phyloP scores from a whole-genome alignment of 2,888 invertebrate genomes.

The Drosophila pullipes region DNA sequence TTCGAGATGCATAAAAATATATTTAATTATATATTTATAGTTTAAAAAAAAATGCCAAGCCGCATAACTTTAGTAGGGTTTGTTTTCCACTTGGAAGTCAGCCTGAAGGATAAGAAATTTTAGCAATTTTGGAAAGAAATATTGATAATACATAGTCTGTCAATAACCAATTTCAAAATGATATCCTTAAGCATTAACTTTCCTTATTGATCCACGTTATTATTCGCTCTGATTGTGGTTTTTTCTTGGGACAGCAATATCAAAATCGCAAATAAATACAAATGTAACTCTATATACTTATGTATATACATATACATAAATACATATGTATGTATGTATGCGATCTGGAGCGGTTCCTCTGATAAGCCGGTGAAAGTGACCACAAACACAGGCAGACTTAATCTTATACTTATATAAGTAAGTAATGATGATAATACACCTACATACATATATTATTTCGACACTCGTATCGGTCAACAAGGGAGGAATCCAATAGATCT shows the following conservation, averaged over 20 bases:
- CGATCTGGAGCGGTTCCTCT: conserved; percentile 31
- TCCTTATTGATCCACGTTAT: background rate
- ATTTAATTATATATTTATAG: background rate
- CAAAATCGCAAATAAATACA: conserved; percentile 18
- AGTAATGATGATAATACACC: conserved; percentile 18
- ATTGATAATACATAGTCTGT: background rate
- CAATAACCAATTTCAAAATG: background rate
- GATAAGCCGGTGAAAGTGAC: conserved; percentile 47
- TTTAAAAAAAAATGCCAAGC: background rate
- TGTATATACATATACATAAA: background rate
- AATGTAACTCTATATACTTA: background rate
- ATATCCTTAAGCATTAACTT: background rate
- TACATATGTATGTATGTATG: conserved; percentile 4
- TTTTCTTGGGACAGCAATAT: background rate
- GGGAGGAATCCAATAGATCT: conserved; percentile 4
- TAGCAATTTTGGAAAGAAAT: background rate
- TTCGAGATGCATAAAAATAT: background rate
- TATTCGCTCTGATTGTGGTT: background rate
- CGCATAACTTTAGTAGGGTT: background rate
- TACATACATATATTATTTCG: conserved; percentile 6
- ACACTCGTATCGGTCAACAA: conserved; percentile 13
- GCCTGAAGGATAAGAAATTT: background rate
- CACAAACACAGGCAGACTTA: conserved; percentile 12
- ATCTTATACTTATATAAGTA: conserved; percentile 5
- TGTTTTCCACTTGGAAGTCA: background rate